Evolutionary conservation across 2,797 vertebrate genomes (phyloP), one percentile per base, ranked within the genome.

Genomic region (Trachurus trachurus): DNA sequence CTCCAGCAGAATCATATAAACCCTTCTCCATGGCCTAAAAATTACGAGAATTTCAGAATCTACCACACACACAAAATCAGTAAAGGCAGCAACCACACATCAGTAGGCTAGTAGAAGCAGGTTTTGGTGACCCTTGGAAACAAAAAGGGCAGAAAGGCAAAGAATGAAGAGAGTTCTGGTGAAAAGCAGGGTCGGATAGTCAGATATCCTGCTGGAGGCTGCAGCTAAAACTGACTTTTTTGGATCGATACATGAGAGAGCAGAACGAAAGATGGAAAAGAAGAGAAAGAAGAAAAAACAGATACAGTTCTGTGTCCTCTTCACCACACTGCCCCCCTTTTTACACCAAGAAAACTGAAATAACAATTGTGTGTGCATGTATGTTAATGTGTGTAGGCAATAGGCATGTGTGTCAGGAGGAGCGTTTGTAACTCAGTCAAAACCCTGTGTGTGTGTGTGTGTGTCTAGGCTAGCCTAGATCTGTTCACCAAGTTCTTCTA

Each of bases 241-340:
- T 67, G 76, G 84, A 94, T 95, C 93, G 66, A 93, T 94, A 90
- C 59, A 31, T 75, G 68, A 85, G 31, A 82, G 73, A 86, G 76
- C 40, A 63, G 78, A 63, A 78, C 66, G 64, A 82, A 81, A 73
- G 77, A 85, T 5, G 37, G 61, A 62, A 76, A 39, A 53, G 81
- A 61, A 71, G 53, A 1, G 21, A 61, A 31, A 62, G n/a, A 52
- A 80, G 77, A 26, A 80, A 52, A 34, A 72, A 71, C 64, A 59
- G 56, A 85, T 70, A 56, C 8, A 66, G 53, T 54, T 80, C 64
- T 77, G 52, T 80, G 76, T 73, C 87, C 84, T 79, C 49, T 86
- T 76, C 80, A 83, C 81, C 79, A 80, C 81, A 70, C 8, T 47
- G 71, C 40, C 40, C 76, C 62, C 71, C 76, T 85, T 56, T 69